phyloP scores from a whole-genome alignment of 1,140 invertebrate species.

The Pseudoatta argentina region DNA sequence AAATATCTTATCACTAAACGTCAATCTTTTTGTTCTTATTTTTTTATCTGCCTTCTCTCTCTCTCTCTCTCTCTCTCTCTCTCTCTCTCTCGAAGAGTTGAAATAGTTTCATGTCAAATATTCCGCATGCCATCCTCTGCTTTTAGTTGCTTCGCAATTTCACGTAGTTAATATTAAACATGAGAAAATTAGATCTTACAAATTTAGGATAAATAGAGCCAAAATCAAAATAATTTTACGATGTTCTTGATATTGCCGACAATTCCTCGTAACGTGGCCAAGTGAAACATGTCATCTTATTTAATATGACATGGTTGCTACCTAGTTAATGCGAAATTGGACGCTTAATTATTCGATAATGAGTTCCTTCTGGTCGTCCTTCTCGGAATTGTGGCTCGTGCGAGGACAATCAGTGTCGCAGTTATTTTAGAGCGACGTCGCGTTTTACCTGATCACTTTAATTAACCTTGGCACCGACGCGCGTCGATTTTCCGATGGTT shows the following conservation, averaged over 20 bases:
- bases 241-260: not conserved
- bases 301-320: not conserved
- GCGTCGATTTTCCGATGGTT: constrained; percentile 46
- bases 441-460: constrained; percentile 41
- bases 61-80: too few species aligned
- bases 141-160: constrained; percentile 38
- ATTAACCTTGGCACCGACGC: constrained; percentile 70
- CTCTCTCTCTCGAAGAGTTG: not conserved
- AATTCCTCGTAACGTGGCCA: not conserved
- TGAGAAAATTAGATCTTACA: not conserved
- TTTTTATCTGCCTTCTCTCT: constrained; percentile 19
- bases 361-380: not conserved
- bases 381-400: not conserved
- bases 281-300: not conserved
- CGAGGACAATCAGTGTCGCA: not conserved
- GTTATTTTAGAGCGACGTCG: constrained; percentile 55
- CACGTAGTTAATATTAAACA: not conserved
- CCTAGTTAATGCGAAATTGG: not conserved
- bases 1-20: constrained; percentile 22
- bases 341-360: constrained; percentile 29
- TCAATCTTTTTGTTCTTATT: constrained; percentile 41
- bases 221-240: not conserved
- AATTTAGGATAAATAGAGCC: not conserved
- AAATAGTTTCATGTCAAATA: not conserved
- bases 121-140: constrained; percentile 32